A percentile compares a stretch with the other conserved stretches of the same genome.
Evolutionary conservation across 2,888 invertebrate genomes (phyloP).

Genomic region (Archaeoteleia sp.): DNA sequence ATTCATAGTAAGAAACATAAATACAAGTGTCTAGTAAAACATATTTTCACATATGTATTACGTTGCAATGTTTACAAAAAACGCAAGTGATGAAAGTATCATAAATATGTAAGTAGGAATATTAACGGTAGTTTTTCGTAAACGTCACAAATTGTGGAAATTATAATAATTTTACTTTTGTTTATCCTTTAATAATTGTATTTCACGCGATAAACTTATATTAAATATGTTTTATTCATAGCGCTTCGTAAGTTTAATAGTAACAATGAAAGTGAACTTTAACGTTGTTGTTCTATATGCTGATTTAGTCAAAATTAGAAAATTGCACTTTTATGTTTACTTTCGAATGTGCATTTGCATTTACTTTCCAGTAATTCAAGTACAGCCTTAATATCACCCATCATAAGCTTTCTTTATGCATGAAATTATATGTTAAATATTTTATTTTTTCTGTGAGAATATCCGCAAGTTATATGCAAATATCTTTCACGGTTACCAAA

Average conservation of each 20-base stretch:
- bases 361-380: slow-evolving; percentile 40
- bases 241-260: slow-evolving; percentile 1
- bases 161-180: no score
- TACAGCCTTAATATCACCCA: slow-evolving; percentile 18
- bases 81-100: no score
- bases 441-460: slow-evolving; percentile 11
- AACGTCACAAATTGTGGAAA: not conserved
- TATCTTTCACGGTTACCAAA: not conserved
- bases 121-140: not conserved
- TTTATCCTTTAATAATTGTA: not conserved
- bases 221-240: slow-evolving; percentile 5
- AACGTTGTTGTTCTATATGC: slow-evolving; percentile 13
- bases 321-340: slow-evolving; percentile 37
- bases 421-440: slow-evolving; percentile 18
- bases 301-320: slow-evolving; percentile 35
- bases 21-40: no score
- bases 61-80: no score
- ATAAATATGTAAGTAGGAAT: no score
- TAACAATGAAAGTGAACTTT: slow-evolving; percentile 20
- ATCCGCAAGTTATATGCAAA: not conserved
- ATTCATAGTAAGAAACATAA: no score
- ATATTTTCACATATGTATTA: no score
- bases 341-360: slow-evolving; percentile 39
- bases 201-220: not conserved
- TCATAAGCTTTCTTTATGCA: slow-evolving; percentile 33